These are phyloP conservation scores for Drosophila sulfurigaster DNA, from an alignment of 1,140 invertebrate species.

Conservation along the genomic window DNA sequence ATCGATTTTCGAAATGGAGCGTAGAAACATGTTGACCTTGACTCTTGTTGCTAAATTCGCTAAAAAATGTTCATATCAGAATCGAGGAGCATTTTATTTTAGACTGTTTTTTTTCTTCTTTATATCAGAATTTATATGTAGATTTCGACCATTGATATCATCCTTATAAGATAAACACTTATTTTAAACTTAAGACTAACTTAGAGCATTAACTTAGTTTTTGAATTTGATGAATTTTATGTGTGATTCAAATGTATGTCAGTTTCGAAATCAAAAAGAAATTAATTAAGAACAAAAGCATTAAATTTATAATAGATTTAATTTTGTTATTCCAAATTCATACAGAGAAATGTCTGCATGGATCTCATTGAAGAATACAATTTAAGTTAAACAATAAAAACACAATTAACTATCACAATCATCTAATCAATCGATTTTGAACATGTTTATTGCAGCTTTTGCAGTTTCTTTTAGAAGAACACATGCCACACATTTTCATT, in stretches of 20 bases:
- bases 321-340: constrained; percentile 29
- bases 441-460: constrained; percentile 3
- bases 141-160: constrained; percentile 10
- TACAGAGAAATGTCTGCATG: constrained; percentile 81
- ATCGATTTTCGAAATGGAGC: constrained; percentile 99
- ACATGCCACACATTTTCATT: constrained; percentile 72
- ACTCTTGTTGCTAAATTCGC: constrained; percentile 92
- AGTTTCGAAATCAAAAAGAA: constrained; percentile 17
- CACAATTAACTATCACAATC: not conserved
- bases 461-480: constrained; percentile 24
- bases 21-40: constrained; percentile 96
- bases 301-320: constrained; percentile 21
- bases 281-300: constrained; percentile 9
- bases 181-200: constrained; percentile 16
- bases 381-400: constrained; percentile 19
- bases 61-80: constrained; percentile 81
- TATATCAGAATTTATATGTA: not conserved
- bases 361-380: constrained; percentile 75
- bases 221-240: constrained; percentile 64
- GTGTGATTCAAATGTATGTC: constrained; percentile 63
- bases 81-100: constrained; percentile 42
- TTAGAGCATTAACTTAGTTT: constrained; percentile 8
- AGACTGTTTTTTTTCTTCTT: constrained; percentile 25
- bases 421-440: constrained; percentile 27
- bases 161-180: constrained; percentile 9